Evolutionary conservation across 1,140 invertebrate species (phyloP).

Genomic region (Acromyrmex charruanus): DNA sequence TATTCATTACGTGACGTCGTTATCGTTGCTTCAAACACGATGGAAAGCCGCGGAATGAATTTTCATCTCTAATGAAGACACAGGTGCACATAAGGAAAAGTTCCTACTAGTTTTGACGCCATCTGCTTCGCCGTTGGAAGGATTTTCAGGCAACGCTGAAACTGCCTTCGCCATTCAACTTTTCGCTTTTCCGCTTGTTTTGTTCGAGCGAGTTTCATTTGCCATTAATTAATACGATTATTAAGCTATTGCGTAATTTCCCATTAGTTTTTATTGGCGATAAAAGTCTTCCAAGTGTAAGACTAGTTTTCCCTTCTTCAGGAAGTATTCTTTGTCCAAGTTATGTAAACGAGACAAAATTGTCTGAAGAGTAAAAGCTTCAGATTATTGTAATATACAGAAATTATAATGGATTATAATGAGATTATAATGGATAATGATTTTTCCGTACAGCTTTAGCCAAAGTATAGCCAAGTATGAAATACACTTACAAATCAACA

Average conservation of each 20-base stretch:
- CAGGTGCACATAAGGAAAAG: conserved; percentile 53
- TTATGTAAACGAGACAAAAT: background rate
- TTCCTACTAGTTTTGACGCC: conserved; percentile 39
- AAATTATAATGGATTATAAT: too few relatives aligned
- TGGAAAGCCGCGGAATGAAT: conserved; percentile 46
- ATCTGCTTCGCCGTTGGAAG: conserved; percentile 26
- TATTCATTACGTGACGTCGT: conserved; percentile 55
- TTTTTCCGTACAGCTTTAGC: background rate
- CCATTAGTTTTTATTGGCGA: background rate
- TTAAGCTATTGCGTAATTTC: conserved; percentile 41
- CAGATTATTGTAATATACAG: background rate
- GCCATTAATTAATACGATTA: conserved; percentile 48
- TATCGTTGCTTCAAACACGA: conserved; percentile 25
- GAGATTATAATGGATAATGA: background rate
- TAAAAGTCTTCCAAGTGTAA: background rate
- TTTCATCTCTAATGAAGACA: conserved; percentile 58
- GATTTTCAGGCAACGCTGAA: conserved; percentile 31
- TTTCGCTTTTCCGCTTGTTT: conserved; percentile 30
- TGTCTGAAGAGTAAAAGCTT: background rate
- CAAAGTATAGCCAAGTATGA: too few relatives aligned
- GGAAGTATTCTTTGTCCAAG: background rate
- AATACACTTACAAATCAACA: too few relatives aligned
- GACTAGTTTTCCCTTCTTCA: background rate
- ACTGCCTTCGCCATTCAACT: conserved; percentile 36
- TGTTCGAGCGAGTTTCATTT: conserved; percentile 23